These are phyloP conservation scores for Nomada hirtipes DNA, from an alignment of 2,888 invertebrate species.

Conservation along the genomic window DNA sequence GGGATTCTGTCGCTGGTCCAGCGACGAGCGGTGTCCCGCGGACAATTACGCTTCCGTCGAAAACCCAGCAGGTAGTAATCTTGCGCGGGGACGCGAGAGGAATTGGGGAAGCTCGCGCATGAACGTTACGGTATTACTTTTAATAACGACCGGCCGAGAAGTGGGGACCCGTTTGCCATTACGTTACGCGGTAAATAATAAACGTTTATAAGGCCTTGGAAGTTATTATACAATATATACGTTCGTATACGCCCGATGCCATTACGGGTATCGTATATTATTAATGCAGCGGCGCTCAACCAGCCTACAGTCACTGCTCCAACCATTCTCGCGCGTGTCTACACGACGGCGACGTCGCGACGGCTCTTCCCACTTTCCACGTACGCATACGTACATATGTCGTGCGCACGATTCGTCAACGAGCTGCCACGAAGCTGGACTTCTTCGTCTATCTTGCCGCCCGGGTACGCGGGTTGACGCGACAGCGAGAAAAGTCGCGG, in stretches of 20 bases:
- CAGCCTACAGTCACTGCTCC: constrained; percentile 31
- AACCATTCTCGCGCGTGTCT: too few relatives aligned
- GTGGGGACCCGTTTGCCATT: constrained; percentile 82
- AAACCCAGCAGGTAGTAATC: constrained; percentile 61
- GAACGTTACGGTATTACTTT: constrained; percentile 79
- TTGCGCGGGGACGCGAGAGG: constrained; percentile 43
- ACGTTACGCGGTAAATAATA: constrained; percentile 84
- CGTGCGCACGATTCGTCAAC: too few relatives aligned
- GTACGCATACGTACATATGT: too few relatives aligned
- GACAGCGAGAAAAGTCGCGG: not conserved
- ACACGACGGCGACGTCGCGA: too few relatives aligned
- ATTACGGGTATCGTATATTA: constrained; percentile 84
- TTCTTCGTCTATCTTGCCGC: too few relatives aligned
- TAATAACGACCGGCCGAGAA: constrained; percentile 78
- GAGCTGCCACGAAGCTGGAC: too few relatives aligned
- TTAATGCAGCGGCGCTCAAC: constrained; percentile 84
- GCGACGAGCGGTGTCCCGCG: not conserved
- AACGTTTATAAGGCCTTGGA: constrained; percentile 84
- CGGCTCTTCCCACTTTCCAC: too few relatives aligned
- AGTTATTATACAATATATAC: constrained; percentile 84
- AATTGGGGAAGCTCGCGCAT: constrained; percentile 39
- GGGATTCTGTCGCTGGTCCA: not conserved
- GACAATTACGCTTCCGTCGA: constrained; percentile 50
- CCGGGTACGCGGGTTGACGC: too few relatives aligned
- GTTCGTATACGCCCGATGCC: constrained; percentile 83